Percentiles rank a stretch among this genome's conserved stretches.
phyloP scores from a whole-genome alignment of 2,113 vertebrate species.

The Caretta caretta region DNA sequence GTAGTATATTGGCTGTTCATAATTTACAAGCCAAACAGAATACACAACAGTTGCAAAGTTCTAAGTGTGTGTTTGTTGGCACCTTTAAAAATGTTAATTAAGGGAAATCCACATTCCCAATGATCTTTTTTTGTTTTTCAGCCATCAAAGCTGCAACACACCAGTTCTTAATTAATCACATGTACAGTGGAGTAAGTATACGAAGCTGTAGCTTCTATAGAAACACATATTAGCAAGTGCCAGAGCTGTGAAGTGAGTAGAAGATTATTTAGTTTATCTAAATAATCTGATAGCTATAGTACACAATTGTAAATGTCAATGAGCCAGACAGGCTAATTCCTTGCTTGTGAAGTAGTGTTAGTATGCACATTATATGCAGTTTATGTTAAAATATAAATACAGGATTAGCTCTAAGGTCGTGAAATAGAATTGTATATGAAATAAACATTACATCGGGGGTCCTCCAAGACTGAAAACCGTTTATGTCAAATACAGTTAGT shows the following conservation, averaged over 20 bases:
- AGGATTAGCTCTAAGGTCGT: slow-evolving; percentile 60
- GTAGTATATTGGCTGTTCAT: not conserved
- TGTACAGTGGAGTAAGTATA: not conserved
- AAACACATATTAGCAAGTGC: slow-evolving; percentile 55
- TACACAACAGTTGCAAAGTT: not conserved
- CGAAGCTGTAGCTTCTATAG: slow-evolving; percentile 16
- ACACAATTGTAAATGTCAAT: slow-evolving; percentile 69
- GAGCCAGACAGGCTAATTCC: slow-evolving; percentile 68
- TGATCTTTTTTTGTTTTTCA: not conserved
- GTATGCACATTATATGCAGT: slow-evolving; percentile 40
- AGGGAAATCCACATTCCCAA: not conserved
- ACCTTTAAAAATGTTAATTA: slow-evolving; percentile 14
- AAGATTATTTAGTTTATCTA: slow-evolving; percentile 71
- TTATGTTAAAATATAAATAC: slow-evolving; percentile 67
- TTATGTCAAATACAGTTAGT: slow-evolving; percentile 77
- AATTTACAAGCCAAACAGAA: slow-evolving; percentile 31
- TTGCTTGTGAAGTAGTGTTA: slow-evolving; percentile 63
- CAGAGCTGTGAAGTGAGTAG: slow-evolving; percentile 52
- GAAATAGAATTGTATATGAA: slow-evolving; percentile 42
- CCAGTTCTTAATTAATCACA: not conserved
- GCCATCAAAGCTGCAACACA: not conserved
- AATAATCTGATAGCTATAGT: slow-evolving; percentile 62
- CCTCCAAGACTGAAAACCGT: slow-evolving; percentile 56
- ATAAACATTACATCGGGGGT: slow-evolving; percentile 41
- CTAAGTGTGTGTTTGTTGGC: not conserved